These are phyloP conservation scores for Phrynocephalus vlangalii DNA, from an alignment of 2,797 vertebrate species.

Conservation along the genomic window DNA sequence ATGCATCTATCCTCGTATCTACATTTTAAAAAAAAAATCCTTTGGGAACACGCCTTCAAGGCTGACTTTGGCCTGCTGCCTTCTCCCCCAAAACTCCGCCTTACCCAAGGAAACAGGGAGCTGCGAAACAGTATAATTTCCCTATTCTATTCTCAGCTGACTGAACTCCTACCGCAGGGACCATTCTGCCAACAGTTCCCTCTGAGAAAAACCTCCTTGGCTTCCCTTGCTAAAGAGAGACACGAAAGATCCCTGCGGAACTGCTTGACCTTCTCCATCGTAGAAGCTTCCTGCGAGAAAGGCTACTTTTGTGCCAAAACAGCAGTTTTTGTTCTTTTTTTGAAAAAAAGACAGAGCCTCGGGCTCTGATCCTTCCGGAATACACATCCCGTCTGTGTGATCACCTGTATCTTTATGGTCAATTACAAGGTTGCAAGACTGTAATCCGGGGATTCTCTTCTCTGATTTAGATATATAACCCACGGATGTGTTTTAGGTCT, in stretches of 20 bases:
- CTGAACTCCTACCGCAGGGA: neutral
- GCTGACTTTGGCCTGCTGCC: too few relatives aligned
- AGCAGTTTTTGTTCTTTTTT: too few relatives aligned
- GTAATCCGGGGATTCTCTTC: too few relatives aligned
- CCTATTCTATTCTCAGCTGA: neutral
- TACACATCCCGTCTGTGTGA: neutral
- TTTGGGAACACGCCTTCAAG: too few relatives aligned
- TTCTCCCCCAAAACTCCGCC: neutral
- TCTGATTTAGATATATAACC: too few relatives aligned
- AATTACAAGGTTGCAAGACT: too few relatives aligned
- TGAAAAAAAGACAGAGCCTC: neutral
- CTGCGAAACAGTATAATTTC: neutral
- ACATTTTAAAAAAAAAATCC: too few relatives aligned
- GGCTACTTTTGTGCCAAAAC: neutral
- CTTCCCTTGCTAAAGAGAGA: neutral
- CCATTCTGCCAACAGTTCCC: neutral
- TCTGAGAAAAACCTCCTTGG: neutral
- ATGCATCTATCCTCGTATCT: too few relatives aligned
- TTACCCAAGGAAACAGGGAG: neutral
- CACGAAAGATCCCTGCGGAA: neutral
- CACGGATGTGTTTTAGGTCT: too few relatives aligned
- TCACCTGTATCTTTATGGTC: neutral
- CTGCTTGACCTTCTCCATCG: slow-evolving; percentile 8
- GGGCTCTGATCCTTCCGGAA: neutral
- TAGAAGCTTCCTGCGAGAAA: neutral